Evolutionary conservation across 2,888 invertebrate genomes (phyloP), one percentile per base, ranked within the genome.

Genomic region (Perdita meconis): DNA sequence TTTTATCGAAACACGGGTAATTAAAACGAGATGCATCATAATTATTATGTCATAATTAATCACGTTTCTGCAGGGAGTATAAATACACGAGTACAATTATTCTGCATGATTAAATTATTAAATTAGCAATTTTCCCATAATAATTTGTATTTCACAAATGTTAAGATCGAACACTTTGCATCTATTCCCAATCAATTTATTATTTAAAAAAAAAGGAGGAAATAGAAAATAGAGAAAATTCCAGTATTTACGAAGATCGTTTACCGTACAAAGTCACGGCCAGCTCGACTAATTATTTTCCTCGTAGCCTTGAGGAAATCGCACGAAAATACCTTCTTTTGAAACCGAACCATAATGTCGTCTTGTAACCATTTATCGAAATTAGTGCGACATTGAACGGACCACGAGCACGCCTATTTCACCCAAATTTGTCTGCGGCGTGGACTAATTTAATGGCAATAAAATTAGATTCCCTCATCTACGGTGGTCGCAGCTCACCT

Each of bases 361-460:
- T 55, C 74, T 65, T 74, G 75, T 79, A 71, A 50, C 56, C 75
- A 78, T 80, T 68, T 63, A 75, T 80, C 67, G 74, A 66, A 59
- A 56, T 53, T 38, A 56, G 50, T 36, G n/a, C 80, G 80, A 63
- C 80, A 65, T 67, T 60, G 69, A 67, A 71, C 67, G 60, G 38
- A 42, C 40, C 55, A 22, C 68, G 26, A 59, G 26, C 12, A 16
- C 22, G 50, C 36, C 19, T 66, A 60, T 73, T 61, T 68, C 64
- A 16, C 34, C 63, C 51, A 74, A 77, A 68, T 77, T 77, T 50
- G 68, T 68, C 34, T 26, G 38, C 47, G 60, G 53, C 51, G 24
- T 55, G 47, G 16, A 42, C 42, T 38, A 69, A 78, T 69, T 55
- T 61, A 50, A 78, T 63, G 55, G 22, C 51, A 66, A 65, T 38